Conservation (phyloP, 2,797 vertebrate species). For the Trichosurus vulpecula region DNA sequence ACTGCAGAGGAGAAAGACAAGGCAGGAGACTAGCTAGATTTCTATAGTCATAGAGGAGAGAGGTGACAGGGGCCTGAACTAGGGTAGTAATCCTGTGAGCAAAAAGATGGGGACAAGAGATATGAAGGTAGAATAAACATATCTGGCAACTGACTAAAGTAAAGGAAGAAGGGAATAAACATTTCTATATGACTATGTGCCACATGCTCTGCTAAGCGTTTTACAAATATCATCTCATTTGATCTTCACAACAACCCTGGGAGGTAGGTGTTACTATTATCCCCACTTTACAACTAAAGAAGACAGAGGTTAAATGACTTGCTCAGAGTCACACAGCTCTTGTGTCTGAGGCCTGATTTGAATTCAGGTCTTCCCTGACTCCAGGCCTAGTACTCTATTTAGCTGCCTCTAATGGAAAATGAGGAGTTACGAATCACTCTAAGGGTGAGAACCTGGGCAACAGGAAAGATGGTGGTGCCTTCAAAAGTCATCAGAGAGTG, state of each 20-base stretch:
- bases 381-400: neutral
- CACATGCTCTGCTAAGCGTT: neutral
- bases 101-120: too few species aligned
- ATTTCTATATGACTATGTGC: neutral
- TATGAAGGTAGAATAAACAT: neutral
- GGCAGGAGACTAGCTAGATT: too few species aligned
- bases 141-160: neutral
- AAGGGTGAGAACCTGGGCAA: neutral
- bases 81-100: too few species aligned
- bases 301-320: neutral
- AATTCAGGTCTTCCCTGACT: neutral
- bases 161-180: neutral
- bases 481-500: too few species aligned
- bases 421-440: too few species aligned
- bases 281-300: neutral
- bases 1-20: too few species aligned
- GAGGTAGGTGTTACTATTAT: neutral
- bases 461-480: neutral
- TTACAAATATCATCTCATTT: neutral
- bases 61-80: too few species aligned
- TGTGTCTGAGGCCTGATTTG: too few species aligned
- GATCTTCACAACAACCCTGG: neutral
- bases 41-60: too few species aligned
- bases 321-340: neutral
- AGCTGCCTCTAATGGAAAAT: too few species aligned